Conservation (phyloP, 1,140 invertebrate species). For the Cotesia glomerata region DNA sequence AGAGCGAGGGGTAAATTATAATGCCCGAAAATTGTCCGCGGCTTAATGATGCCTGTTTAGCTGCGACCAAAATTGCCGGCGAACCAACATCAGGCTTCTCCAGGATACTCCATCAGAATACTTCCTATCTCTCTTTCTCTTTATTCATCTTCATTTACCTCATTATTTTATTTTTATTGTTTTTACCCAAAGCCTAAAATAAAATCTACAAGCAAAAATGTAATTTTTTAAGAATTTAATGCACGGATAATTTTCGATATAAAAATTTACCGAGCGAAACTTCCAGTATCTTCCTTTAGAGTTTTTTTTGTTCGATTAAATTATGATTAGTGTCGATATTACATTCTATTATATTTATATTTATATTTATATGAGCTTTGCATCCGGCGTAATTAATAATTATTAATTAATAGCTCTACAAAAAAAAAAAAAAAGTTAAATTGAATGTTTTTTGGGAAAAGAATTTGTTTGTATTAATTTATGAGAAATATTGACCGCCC, state of each 20-base stretch:
- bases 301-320: background rate
- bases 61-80: background rate
- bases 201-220: conserved; percentile 32
- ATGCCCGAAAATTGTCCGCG: conserved; percentile 16
- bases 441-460: conserved; percentile 23
- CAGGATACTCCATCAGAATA: conserved; percentile 20
- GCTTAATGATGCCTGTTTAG: conserved; percentile 19
- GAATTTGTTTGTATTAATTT: conserved; percentile 49
- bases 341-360: too few relatives aligned
- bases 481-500: conserved; percentile 49
- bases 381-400: too few relatives aligned
- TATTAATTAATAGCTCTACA: too few relatives aligned
- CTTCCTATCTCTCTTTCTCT: conserved; percentile 12
- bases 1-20: conserved; percentile 2
- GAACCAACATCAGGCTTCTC: background rate
- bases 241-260: conserved; percentile 42
- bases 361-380: too few relatives aligned
- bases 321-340: background rate
- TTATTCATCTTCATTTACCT: conserved; percentile 4
- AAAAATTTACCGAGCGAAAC: conserved; percentile 26
- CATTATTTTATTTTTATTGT: too few relatives aligned
- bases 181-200: too few relatives aligned
- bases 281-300: background rate
- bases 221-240: conserved; percentile 36
- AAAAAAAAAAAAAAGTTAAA: too few relatives aligned